A percentile compares a stretch with the other conserved stretches of the same genome.
Evolutionary conservation across 2,113 vertebrate species (phyloP).

Genomic region (Labeo rohita): DNA sequence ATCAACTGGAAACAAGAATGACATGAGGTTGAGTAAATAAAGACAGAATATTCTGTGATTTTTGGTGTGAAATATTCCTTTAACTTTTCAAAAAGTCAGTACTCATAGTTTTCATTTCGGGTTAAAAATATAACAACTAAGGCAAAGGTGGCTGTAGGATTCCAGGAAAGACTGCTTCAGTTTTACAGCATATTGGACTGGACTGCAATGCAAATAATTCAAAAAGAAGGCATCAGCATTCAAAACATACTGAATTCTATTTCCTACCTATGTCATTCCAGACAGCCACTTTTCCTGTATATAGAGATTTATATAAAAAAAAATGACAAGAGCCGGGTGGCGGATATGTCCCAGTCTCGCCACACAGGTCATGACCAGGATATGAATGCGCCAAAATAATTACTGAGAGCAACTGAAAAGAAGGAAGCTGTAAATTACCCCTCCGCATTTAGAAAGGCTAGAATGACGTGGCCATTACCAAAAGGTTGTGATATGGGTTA

Average conservation of each 20-base stretch:
- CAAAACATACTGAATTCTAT: neutral
- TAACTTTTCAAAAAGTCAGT: neutral
- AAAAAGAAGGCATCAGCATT: neutral
- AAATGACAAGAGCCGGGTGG: constrained; percentile 26
- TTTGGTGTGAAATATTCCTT: neutral
- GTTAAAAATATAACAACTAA: neutral
- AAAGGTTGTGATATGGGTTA: constrained; percentile 51
- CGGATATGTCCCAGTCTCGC: constrained; percentile 33
- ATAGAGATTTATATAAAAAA: constrained; percentile 13
- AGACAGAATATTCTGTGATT: neutral
- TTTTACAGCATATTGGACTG: neutral
- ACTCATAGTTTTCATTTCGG: neutral
- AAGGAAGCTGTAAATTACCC: constrained; percentile 53
- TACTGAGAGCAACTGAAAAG: constrained; percentile 39
- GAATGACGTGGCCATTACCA: constrained; percentile 34
- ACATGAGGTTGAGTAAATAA: neutral
- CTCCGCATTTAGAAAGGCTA: constrained; percentile 25
- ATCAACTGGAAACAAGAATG: neutral
- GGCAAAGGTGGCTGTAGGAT: neutral
- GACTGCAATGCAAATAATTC: neutral
- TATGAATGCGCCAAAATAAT: constrained; percentile 35
- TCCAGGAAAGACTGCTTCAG: neutral
- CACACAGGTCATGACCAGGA: constrained; percentile 54
- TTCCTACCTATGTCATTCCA: neutral
- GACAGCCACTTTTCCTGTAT: constrained; percentile 18